Evolutionary conservation across 2,797 vertebrate species (phyloP), one percentile per base, ranked within the genome.

Genomic region (Typhlichthys subterraneus): DNA sequence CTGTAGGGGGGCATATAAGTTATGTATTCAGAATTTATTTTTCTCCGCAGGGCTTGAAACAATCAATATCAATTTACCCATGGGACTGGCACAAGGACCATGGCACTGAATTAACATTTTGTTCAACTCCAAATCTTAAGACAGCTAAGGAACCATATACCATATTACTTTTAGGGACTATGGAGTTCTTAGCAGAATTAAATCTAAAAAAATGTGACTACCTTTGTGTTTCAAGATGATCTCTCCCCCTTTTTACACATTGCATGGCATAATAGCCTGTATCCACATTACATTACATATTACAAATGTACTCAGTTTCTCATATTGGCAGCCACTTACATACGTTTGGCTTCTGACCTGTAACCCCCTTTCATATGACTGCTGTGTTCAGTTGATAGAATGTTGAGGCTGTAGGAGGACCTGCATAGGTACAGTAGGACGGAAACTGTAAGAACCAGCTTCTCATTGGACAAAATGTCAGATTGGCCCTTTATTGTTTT

Each of bases 221-320:
- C 76, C 69, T 76, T 62, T 70, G 79, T 87, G 68, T 89, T 80
- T 74, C 73, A 59, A 67, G 87, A 81, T 88, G 77, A 87, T 80
- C 83, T 85, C 82, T 75, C 75, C 82, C 73, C 73, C 59, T 79
- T 87, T 87, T 87, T 88, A 86, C 85, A 85, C 72, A 76, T 69
- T 54, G 77, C 75, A 64, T 60, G 67, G 80, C 84, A 85, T 91
- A 84, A 88, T 89, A 82, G 84, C 76, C 77, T 70, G 81, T 84
- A 80, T 87, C 80, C 66, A 85, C 87, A 86, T 29, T 29, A 29
- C 23, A 29, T 29, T 29, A 23, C 23, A 23, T 23, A 4, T 4
- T 29, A 29, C 55, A 58, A 50, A 54, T 63, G 52, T 59, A 52
- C 49, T 55, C 4, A 15, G 62, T 31, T 53, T 31, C 51, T 57